Percentiles rank a stretch among this genome's conserved stretches.
Evolutionary conservation across 2,888 invertebrate genomes (phyloP).

Genomic region (Acrobasis consociella): DNA sequence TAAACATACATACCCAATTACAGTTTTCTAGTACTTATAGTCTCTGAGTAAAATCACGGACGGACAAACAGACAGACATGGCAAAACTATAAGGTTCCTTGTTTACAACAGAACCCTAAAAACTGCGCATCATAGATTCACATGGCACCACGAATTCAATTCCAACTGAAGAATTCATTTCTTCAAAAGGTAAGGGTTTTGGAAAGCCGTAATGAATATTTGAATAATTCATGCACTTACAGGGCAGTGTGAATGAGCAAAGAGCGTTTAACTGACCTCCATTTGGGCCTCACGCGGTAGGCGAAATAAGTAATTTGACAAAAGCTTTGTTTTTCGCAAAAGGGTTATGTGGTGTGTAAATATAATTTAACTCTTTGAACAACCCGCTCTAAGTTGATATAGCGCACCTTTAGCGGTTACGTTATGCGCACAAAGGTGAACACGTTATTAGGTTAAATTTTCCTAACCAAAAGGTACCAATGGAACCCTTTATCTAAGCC

Average conservation of each 20-base stretch:
- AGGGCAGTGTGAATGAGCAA: slow-evolving; percentile 31
- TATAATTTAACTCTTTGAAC: slow-evolving; percentile 16
- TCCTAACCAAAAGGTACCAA: background rate
- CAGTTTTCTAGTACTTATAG: no score
- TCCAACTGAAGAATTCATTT: slow-evolving; percentile 42
- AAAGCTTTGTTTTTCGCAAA: slow-evolving; percentile 15
- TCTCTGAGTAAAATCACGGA: no score
- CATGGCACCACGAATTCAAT: slow-evolving; percentile 35
- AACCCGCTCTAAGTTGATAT: background rate
- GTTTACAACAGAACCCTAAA: no score
- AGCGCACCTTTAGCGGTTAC: background rate
- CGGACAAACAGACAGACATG: no score
- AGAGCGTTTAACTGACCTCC: slow-evolving; percentile 24
- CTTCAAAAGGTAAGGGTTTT: slow-evolving; percentile 37
- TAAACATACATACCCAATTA: no score
- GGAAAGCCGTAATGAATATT: slow-evolving; percentile 40
- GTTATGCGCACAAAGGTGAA: background rate
- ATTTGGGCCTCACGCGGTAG: slow-evolving; percentile 20
- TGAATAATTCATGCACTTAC: slow-evolving; percentile 47
- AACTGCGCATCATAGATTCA: slow-evolving; percentile 35
- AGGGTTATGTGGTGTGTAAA: slow-evolving; percentile 17
- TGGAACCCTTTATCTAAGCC: no score
- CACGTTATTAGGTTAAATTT: background rate
- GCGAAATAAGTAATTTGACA: slow-evolving; percentile 15
- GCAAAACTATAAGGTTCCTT: no score